A percentile compares a stretch with the other conserved stretches of the same genome.
Conservation (phyloP, 1,140 invertebrate species). For the Temnothorax nylanderi region DNA sequence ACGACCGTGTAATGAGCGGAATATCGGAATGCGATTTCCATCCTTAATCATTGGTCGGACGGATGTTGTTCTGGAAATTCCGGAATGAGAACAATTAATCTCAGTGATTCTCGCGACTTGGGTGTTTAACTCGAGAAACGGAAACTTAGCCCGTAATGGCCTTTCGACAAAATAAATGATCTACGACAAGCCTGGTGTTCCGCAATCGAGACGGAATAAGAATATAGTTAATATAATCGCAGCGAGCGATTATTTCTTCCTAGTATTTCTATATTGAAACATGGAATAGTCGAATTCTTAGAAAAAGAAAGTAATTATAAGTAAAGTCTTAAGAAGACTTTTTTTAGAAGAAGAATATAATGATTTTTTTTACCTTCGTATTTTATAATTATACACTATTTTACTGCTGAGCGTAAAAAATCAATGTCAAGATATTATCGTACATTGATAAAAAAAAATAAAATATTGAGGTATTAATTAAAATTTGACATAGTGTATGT, state of each 20-base stretch:
- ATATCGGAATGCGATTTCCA: not conserved
- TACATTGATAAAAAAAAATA: not conserved
- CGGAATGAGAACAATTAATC: not conserved
- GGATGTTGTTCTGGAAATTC: not conserved
- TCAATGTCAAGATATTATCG: not conserved
- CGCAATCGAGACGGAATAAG: not conserved
- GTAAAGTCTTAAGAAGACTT: not conserved
- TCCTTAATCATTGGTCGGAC: not conserved
- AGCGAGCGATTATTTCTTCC: not conserved
- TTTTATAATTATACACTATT: constrained; percentile 31
- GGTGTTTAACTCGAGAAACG: not conserved
- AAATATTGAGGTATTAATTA: not conserved
- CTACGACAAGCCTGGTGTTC: not conserved
- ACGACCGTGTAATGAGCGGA: constrained; percentile 71
- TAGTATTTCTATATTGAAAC: constrained; percentile 7
- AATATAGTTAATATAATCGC: not conserved
- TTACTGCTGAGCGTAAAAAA: not conserved
- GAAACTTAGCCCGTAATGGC: not conserved
- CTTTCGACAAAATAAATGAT: not conserved
- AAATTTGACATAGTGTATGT: not conserved
- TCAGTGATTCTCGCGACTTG: not conserved
- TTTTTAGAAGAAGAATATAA: not conserved
- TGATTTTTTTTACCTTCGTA: constrained; percentile 12
- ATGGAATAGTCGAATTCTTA: not conserved
- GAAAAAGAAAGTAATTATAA: not conserved